Percentiles rank a stretch among this genome's conserved stretches.
Conservation (phyloP, 2,797 vertebrate species). For the Xenops minutus region DNA sequence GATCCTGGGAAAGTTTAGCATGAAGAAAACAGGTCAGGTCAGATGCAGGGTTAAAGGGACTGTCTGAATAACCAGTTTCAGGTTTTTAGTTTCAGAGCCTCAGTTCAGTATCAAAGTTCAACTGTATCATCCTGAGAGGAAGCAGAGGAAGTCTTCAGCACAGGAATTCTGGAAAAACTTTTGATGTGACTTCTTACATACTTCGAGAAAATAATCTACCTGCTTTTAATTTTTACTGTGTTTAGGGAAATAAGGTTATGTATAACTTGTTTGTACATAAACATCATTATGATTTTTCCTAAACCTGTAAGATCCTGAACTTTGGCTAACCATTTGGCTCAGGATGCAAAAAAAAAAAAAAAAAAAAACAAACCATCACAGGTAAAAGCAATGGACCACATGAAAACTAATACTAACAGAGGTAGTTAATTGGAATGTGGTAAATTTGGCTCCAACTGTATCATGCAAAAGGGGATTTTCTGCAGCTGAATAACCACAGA, state of each 20-base stretch:
- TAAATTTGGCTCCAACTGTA: neutral
- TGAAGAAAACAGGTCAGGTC: neutral
- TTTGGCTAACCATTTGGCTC: neutral
- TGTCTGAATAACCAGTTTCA: neutral
- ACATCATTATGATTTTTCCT: neutral
- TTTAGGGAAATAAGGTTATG: neutral
- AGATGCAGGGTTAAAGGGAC: neutral
- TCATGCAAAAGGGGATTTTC: constrained; percentile 12
- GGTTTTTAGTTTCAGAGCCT: neutral
- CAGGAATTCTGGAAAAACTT: neutral
- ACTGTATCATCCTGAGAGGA: neutral
- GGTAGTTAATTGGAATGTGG: constrained; percentile 4
- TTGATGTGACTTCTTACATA: neutral
- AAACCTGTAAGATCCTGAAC: constrained; percentile 38
- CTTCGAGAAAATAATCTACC: neutral
- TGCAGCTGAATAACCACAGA: neutral
- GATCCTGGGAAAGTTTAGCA: neutral
- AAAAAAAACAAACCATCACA: neutral
- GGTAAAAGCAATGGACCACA: neutral
- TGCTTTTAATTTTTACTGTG: neutral
- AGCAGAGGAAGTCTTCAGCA: neutral
- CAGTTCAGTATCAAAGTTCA: neutral
- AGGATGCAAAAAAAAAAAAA: neutral
- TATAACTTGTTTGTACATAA: neutral
- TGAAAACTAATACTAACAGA: neutral